Conservation (phyloP, 2,113 vertebrate species). For the Tyto alba region DNA sequence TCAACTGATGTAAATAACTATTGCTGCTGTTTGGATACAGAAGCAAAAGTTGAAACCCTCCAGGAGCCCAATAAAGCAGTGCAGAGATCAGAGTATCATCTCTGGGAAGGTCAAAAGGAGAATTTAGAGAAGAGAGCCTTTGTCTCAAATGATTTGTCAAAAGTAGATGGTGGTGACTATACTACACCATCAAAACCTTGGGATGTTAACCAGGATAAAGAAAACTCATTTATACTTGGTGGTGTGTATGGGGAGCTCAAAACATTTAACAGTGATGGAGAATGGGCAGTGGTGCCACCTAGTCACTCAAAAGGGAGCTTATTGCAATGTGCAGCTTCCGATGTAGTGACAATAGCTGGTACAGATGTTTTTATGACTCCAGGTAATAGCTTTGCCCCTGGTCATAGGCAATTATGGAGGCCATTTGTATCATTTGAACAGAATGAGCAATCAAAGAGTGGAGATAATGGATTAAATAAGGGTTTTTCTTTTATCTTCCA, state of each 20-base stretch:
- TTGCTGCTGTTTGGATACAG: conserved; percentile 86
- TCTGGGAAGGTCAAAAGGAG: conserved; percentile 92
- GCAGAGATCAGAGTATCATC: conserved; percentile 92
- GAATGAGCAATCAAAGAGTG: conserved; percentile 80
- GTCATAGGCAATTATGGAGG: conserved; percentile 92
- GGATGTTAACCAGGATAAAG: conserved; percentile 85
- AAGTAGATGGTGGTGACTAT: conserved; percentile 90
- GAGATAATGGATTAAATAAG: conserved; percentile 87
- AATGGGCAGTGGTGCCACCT: conserved; percentile 91
- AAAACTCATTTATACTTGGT: conserved; percentile 91
- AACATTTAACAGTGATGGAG: conserved; percentile 86
- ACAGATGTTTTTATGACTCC: conserved; percentile 96
- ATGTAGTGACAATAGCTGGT: conserved; percentile 92
- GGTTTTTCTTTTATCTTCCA: conserved; percentile 99
- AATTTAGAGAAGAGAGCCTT: conserved; percentile 80
- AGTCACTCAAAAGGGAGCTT: conserved; percentile 78
- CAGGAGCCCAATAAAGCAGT: conserved; percentile 88
- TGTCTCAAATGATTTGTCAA: conserved; percentile 80
- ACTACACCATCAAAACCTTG: conserved; percentile 94
- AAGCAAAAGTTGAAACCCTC: conserved; percentile 74
- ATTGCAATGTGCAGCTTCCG: conserved; percentile 87
- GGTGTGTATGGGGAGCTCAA: conserved; percentile 97
- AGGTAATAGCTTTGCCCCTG: conserved; percentile 90
- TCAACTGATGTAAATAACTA: conserved; percentile 80
- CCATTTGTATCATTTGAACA: conserved; percentile 91